Percentiles rank a stretch among this genome's conserved stretches.
Evolutionary conservation across 2,113 vertebrate species (phyloP).

Genomic region (Microtus montanus): DNA sequence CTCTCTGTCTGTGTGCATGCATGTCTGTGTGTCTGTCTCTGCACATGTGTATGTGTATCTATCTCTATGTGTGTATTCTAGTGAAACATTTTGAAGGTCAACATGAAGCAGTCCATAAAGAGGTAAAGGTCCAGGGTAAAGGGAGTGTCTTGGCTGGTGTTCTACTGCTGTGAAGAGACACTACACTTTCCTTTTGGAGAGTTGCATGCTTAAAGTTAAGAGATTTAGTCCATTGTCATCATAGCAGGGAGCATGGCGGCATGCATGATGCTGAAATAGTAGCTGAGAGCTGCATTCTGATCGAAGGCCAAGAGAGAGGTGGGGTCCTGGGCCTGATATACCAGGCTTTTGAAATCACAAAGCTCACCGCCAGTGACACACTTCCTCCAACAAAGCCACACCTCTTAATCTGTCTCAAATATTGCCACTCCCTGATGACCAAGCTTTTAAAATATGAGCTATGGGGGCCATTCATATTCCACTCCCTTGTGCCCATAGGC

Average conservation of each 20-base stretch:
- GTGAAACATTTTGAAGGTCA: neutral
- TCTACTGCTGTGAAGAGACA: neutral
- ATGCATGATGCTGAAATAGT: neutral
- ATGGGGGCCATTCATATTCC: neutral
- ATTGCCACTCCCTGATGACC: too few species aligned
- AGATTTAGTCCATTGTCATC: neutral
- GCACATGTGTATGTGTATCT: neutral
- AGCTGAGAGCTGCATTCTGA: neutral
- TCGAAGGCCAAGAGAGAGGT: neutral
- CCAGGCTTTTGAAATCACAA: neutral
- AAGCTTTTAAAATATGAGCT: neutral
- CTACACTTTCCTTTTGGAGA: neutral
- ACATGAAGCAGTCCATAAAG: neutral
- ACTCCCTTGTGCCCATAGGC: neutral
- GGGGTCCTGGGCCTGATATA: accelerated
- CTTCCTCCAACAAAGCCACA: neutral
- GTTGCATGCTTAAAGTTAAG: neutral
- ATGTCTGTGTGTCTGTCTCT: neutral
- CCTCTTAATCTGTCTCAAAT: neutral
- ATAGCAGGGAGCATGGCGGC: neutral
- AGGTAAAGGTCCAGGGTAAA: neutral
- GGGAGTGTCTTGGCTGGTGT: neutral
- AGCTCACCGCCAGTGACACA: neutral
- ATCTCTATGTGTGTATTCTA: neutral
- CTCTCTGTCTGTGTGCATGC: neutral